Evolutionary conservation across 2,113 vertebrate species (phyloP).

Genomic region (Pagrus major): DNA sequence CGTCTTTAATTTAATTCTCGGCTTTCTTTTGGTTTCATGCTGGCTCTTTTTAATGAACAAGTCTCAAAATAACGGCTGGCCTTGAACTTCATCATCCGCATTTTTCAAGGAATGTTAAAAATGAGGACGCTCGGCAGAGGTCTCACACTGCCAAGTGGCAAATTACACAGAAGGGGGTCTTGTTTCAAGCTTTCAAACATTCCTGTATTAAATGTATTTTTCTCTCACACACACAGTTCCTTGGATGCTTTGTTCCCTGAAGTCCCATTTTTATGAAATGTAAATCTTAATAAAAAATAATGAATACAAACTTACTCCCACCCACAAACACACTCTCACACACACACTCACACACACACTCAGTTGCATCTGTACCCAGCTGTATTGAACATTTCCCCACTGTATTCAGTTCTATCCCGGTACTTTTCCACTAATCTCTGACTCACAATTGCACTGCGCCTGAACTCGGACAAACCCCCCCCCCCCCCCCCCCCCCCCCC

Average conservation of each 20-base stretch:
- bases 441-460: constrained; percentile 59
- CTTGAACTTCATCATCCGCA: constrained; percentile 1
- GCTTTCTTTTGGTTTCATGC: neutral
- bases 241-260: neutral
- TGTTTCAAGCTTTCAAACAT: constrained; percentile 32
- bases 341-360: neutral
- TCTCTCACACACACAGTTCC: neutral
- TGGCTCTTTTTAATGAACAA: neutral
- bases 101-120: constrained; percentile 26
- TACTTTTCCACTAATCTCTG: constrained; percentile 80
- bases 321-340: neutral
- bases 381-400: constrained; percentile 28
- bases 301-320: neutral
- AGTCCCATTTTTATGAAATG: constrained; percentile 13
- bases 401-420: constrained; percentile 37
- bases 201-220: neutral
- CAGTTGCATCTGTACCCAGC: constrained; percentile 8
- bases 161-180: constrained; percentile 10
- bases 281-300: constrained; percentile 16
- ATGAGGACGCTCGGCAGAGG: neutral
- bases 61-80: neutral
- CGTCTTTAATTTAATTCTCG: neutral
- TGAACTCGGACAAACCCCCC: constrained; percentile 50
- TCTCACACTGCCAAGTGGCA: constrained; percentile 5
- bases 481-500: constrained; percentile 40